A percentile compares a stretch with the other conserved stretches of the same genome.
These are phyloP conservation scores for Ispidina picta DNA, from an alignment of 2,797 vertebrate genomes.

Conservation along the genomic window DNA sequence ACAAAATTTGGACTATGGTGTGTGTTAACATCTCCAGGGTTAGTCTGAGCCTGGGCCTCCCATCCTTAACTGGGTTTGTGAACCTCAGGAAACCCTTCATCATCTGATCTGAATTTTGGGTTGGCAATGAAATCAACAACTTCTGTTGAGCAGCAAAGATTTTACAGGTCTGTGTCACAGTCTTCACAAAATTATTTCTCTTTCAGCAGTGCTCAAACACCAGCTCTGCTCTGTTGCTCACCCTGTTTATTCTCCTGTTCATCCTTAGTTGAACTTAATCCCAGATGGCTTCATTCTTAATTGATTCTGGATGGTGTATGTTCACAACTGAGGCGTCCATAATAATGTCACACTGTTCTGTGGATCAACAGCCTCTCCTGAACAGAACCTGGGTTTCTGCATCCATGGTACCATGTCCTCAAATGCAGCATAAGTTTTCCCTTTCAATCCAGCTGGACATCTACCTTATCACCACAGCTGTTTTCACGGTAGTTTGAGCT, in stretches of 20 bases:
- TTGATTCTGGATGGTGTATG: not conserved
- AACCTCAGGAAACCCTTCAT: conserved; percentile 44
- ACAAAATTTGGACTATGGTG: not conserved
- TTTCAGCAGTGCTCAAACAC: not conserved
- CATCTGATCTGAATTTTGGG: conserved; percentile 15
- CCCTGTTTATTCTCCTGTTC: not conserved
- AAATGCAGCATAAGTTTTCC: not conserved
- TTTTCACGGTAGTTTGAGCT: not conserved
- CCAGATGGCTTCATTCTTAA: not conserved
- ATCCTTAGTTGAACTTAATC: conserved; percentile 20
- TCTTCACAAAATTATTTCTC: not conserved
- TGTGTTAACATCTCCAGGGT: not conserved
- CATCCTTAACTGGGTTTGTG: not conserved
- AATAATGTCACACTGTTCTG: not conserved
- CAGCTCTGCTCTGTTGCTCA: not conserved
- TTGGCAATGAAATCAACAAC: conserved; percentile 20
- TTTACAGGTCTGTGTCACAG: not conserved
- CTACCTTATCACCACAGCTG: not conserved
- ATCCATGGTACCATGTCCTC: not conserved
- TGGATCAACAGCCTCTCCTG: not conserved
- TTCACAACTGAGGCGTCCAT: not conserved
- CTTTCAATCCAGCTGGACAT: not conserved
- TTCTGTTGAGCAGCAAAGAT: conserved; percentile 3
- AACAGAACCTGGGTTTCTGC: not conserved
- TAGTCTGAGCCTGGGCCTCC: not conserved